phyloP scores from a whole-genome alignment of 1,140 invertebrate genomes.

The Drosophila rhopaloa region DNA sequence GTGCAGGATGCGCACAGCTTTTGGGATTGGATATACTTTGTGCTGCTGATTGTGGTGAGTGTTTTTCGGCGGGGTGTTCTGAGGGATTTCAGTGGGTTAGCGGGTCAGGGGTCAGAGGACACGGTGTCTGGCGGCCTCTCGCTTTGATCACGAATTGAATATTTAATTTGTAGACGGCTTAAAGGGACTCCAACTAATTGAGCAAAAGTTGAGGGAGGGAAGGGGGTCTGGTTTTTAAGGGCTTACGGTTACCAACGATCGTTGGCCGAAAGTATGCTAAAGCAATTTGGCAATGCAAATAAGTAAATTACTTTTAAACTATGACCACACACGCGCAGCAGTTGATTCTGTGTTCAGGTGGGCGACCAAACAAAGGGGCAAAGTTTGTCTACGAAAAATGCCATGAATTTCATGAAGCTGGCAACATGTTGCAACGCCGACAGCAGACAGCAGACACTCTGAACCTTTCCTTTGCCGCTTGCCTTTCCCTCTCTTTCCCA shows the following conservation, averaged over 20 bases:
- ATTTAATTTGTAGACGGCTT: conserved; percentile 43
- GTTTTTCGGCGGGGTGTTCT: neutral
- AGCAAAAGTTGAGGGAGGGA: conserved; percentile 5
- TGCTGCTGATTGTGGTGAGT: conserved; percentile 99
- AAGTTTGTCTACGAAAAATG: conserved; percentile 45
- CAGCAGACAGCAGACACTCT: conserved; percentile 3
- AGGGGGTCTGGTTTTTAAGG: neutral
- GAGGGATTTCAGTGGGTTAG: conserved; percentile 14
- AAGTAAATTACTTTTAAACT: conserved; percentile 74
- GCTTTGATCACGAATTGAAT: conserved; percentile 59
- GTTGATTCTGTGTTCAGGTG: conserved; percentile 2
- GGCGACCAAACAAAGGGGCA: neutral
- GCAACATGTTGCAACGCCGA: conserved; percentile 30
- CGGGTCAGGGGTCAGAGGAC: conserved; percentile 8
- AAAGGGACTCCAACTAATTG: conserved; percentile 28
- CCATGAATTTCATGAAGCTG: conserved; percentile 24
- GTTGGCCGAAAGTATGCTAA: conserved; percentile 32
- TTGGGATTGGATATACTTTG: conserved; percentile 99
- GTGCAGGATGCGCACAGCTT: conserved; percentile 99
- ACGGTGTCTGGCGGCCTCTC: conserved; percentile 13
- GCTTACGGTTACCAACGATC: neutral
- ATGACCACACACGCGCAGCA: conserved; percentile 30
- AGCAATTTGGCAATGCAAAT: conserved; percentile 74
- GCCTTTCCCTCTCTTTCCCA: neutral
- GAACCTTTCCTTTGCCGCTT: neutral